Base-by-base conservation (phyloP, 1,140 invertebrate species). In the Drosophila saltans region DNA sequence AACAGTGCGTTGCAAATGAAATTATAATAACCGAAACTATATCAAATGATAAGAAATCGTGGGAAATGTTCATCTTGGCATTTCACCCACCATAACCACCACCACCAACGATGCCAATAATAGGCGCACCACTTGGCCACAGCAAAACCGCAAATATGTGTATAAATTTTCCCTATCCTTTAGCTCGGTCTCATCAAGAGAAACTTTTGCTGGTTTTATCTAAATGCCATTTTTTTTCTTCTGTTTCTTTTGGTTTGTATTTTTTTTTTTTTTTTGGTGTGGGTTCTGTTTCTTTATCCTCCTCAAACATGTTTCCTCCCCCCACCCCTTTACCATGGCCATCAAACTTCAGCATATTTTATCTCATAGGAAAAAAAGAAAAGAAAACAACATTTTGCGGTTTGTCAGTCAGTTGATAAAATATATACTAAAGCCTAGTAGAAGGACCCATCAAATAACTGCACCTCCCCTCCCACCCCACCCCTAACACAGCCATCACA, bases 151-250 rank as follows among this genome's bases (percentile, higher is more conserved):
- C 72, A 74, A 75, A 75, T 78, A 78, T 75, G 74, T 74, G 66
- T 30, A 65, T 65, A 62, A 62, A 69, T 56, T 40, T 4, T 10
- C 16, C 33, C 16, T 36, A 39, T 9, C 39, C 45, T 52, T 52
- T 48, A 8, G 16, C 45, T 21, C 8, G 45, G 45, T 48, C 45
- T 52, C 57, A 59, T 10, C 57, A 59, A 40, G 28, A 39, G 40
- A 73, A 75, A 80, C 58, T 79, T 80, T 78, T 69, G 55, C 55
- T 56, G 43, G 69, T 66, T 79, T 88, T 85, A 85, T 85, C 82
- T 85, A 88, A 85, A 82, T 82, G 82, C 79, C 82, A 82, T 86
- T 85, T 82, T 69, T 75, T 36, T 7, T 36, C 33, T 36, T 36
- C 33, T 36, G 3, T 73, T 55, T 73, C 60, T 30, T 55, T 16